Evolutionary conservation across 1,140 invertebrate genomes (phyloP).

Genomic region (Apis laboriosa): DNA sequence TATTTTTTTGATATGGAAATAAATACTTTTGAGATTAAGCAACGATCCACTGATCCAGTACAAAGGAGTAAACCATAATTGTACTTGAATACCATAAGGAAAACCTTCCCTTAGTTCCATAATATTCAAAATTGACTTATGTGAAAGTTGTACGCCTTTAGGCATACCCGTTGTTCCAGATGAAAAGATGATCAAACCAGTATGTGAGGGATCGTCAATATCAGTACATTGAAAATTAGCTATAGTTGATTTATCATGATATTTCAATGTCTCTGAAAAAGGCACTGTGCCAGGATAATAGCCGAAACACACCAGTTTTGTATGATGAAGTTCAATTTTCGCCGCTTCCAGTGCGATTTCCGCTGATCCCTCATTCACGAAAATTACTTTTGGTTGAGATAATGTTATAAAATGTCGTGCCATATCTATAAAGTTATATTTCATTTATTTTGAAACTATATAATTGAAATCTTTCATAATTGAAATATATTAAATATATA

Average conservation of each 20-base stretch:
- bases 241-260: conserved; percentile 14
- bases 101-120: neutral
- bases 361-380: conserved; percentile 49
- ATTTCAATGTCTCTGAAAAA: conserved; percentile 38
- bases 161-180: conserved; percentile 89
- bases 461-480: neutral
- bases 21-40: conserved; percentile 60
- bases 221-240: conserved; percentile 42
- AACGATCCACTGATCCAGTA: conserved; percentile 66
- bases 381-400: conserved; percentile 56
- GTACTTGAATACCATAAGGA: neutral
- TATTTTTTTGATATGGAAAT: conserved; percentile 73
- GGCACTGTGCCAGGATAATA: conserved; percentile 2
- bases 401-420: conserved; percentile 39
- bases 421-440: conserved; percentile 27
- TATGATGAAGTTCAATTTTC: conserved; percentile 36
- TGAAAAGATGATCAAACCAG: conserved; percentile 78
- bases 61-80: conserved; percentile 65
- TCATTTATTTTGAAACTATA: neutral
- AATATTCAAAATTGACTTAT: conserved; percentile 63
- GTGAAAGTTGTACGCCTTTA: conserved; percentile 87
- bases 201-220: conserved; percentile 29
- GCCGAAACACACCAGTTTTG: conserved; percentile 64
- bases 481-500: neutral
- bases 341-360: conserved; percentile 14